These are phyloP conservation scores for Thaumatotibia leucotreta DNA, from an alignment of 1,140 invertebrate genomes.

Conservation along the genomic window DNA sequence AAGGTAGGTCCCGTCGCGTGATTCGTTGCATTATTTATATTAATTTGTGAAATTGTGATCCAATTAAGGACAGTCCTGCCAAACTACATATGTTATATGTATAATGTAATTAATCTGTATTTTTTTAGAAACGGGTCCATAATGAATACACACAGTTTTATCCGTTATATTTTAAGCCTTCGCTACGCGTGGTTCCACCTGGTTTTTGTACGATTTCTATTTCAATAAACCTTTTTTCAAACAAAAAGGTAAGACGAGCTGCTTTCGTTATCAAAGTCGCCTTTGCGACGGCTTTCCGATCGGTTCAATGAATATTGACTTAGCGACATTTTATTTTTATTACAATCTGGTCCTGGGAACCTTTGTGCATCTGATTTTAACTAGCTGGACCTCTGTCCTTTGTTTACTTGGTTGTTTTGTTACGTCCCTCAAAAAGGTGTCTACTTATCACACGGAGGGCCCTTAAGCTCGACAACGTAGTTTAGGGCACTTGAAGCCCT, in stretches of 20 bases:
- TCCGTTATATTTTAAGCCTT: no score
- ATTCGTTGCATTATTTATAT: no score
- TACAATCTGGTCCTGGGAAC: background rate
- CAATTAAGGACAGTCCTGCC: no score
- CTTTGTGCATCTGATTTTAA: background rate
- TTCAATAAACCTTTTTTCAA: background rate
- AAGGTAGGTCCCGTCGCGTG: no score
- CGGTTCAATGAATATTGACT: background rate
- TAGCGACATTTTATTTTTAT: background rate
- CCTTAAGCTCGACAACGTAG: constrained; percentile 42
- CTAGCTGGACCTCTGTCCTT: background rate
- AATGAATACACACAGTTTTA: no score
- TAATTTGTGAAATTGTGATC: no score
- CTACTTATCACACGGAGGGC: constrained; percentile 49
- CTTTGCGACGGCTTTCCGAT: background rate
- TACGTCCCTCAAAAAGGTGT: constrained; percentile 27
- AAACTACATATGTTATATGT: no score
- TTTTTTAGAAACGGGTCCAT: no score
- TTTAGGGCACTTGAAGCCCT: constrained; percentile 43
- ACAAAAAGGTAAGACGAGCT: background rate
- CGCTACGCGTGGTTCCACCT: no score
- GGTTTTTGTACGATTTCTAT: no score
- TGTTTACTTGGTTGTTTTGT: constrained; percentile 30
- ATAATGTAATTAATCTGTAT: no score
- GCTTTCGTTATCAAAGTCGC: background rate